A percentile compares a stretch with the other conserved stretches of the same genome.
Conservation (phyloP, 2,888 invertebrate genomes). For the Brenthis hecate region DNA sequence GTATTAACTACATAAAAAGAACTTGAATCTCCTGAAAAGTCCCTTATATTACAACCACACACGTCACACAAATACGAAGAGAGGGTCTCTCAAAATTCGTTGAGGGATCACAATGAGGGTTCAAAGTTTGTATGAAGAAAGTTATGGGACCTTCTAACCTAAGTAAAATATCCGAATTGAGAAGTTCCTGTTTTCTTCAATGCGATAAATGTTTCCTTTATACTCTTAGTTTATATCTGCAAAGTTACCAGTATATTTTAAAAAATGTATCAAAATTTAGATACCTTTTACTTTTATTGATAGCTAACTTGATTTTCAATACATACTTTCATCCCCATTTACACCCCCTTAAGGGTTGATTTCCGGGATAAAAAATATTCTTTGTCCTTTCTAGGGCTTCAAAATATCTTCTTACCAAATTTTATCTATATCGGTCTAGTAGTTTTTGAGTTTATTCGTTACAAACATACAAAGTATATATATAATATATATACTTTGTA, state of each 20-base stretch:
- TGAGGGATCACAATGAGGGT: slow-evolving; percentile 3
- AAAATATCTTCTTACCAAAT: too few species aligned
- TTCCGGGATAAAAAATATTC: too few species aligned
- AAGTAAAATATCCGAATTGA: slow-evolving; percentile 8
- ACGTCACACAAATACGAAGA: slow-evolving; percentile 4
- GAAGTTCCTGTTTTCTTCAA: slow-evolving; percentile 9
- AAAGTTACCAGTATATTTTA: not conserved
- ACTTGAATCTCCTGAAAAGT: not conserved
- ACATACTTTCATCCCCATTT: too few species aligned
- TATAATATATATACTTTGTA: too few species aligned
- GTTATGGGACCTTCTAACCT: slow-evolving; percentile 1
- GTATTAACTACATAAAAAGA: not conserved
- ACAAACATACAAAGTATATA: too few species aligned
- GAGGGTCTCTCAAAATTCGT: slow-evolving; percentile 4
- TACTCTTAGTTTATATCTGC: not conserved
- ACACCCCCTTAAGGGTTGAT: too few species aligned
- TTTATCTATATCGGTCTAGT: too few species aligned
- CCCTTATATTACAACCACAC: not conserved
- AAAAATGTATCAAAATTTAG: too few species aligned
- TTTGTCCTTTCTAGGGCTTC: too few species aligned
- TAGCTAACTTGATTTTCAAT: too few species aligned
- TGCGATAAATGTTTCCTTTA: not conserved
- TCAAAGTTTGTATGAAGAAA: slow-evolving; percentile 13
- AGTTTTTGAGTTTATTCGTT: too few species aligned
- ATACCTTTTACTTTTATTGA: too few species aligned